These are phyloP conservation scores for Hyaena hyaena DNA, from an alignment of 2,113 vertebrate species.

Conservation along the genomic window DNA sequence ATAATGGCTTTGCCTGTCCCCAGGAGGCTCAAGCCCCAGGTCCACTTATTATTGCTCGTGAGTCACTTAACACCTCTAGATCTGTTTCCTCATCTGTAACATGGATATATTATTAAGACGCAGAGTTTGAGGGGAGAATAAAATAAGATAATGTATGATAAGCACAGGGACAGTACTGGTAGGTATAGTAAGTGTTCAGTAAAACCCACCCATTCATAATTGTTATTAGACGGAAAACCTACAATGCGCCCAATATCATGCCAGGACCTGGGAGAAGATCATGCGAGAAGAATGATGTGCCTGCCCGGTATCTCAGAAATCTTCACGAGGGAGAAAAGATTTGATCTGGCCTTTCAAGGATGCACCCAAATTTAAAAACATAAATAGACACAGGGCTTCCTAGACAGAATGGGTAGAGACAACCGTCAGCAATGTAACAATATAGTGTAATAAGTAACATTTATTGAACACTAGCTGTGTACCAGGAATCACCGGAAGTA, in stretches of 20 bases:
- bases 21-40: background rate
- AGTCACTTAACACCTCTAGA: background rate
- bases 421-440: background rate
- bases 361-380: background rate
- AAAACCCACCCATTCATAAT: background rate
- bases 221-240: background rate
- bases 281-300: background rate
- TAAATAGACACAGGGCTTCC: background rate
- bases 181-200: background rate
- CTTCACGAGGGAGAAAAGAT: background rate
- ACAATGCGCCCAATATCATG: rapidly evolving
- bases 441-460: background rate
- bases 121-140: background rate
- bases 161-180: background rate
- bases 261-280: background rate
- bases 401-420: background rate
- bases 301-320: background rate
- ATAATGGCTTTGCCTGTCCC: background rate
- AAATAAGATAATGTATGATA: background rate
- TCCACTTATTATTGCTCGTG: background rate
- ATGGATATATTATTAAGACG: background rate
- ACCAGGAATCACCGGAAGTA: background rate
- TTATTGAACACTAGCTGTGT: background rate
- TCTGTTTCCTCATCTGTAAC: conserved; percentile 8
- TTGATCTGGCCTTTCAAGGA: background rate